A percentile compares a stretch with the other conserved stretches of the same genome.
phyloP scores from a whole-genome alignment of 2,888 invertebrate genomes.

The Phorcus lineatus region DNA sequence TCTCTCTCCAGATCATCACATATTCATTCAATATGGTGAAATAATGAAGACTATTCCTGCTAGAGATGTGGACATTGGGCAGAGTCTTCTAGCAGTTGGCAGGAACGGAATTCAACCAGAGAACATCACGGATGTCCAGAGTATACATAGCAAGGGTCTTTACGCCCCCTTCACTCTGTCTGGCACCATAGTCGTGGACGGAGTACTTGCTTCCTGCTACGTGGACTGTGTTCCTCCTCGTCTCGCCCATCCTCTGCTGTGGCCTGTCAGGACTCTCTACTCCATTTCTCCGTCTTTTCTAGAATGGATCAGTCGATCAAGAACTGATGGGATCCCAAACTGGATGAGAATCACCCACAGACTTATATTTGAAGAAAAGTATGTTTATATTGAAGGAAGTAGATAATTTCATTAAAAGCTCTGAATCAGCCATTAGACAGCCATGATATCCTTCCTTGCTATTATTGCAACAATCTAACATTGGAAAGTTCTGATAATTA shows the following conservation, averaged over 20 bases:
- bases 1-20: background rate
- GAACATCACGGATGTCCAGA: no score
- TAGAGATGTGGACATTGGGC: background rate
- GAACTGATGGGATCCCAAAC: background rate
- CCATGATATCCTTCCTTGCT: no score
- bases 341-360: background rate
- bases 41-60: background rate
- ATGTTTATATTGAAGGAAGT: no score
- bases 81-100: no score
- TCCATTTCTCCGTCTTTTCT: background rate
- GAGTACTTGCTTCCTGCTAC: background rate
- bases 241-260: background rate
- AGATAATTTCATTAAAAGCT: no score
- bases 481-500: no score
- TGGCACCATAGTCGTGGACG: background rate
- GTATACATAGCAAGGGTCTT: background rate
- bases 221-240: background rate
- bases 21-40: background rate
- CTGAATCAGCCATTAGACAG: no score
- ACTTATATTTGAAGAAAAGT: no score
- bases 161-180: constrained; percentile 1
- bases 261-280: background rate
- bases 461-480: no score
- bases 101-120: no score
- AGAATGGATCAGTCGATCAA: background rate